These are phyloP conservation scores for Lasioglossum morio DNA, from an alignment of 2,888 invertebrate species.

Conservation along the genomic window DNA sequence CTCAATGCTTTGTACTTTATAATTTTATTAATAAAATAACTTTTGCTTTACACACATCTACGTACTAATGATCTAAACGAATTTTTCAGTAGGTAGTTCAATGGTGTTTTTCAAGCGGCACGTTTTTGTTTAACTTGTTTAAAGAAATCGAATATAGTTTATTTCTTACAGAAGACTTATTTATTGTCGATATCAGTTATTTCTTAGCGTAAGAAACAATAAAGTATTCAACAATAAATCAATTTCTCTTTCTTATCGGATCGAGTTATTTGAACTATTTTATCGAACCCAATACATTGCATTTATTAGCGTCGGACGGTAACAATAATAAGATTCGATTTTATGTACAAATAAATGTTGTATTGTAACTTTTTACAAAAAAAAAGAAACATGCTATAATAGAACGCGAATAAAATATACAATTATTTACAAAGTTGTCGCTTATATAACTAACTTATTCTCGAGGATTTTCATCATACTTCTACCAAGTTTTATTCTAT, in stretches of 20 bases:
- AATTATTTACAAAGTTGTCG: slow-evolving; percentile 46
- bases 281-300: not conserved
- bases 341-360: slow-evolving; percentile 30
- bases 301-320: slow-evolving; percentile 4
- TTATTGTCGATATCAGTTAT: not conserved
- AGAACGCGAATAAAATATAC: slow-evolving; percentile 36
- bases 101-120: not conserved
- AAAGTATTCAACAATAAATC: not conserved
- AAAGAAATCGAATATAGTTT: not conserved
- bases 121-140: not conserved
- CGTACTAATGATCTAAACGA: slow-evolving; percentile 31
- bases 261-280: not conserved
- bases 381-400: slow-evolving; percentile 10
- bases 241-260: not conserved
- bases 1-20: slow-evolving; percentile 68
- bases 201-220: not conserved
- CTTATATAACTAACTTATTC: not conserved
- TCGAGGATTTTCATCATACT: not conserved
- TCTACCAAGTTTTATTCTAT: not conserved
- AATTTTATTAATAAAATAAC: slow-evolving; percentile 70
- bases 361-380: slow-evolving; percentile 20
- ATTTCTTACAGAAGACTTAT: not conserved
- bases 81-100: not conserved
- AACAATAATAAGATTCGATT: not conserved
- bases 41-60: slow-evolving; percentile 62